phyloP scores from a whole-genome alignment of 1,140 invertebrate species.

The Zaprionus davidi region DNA sequence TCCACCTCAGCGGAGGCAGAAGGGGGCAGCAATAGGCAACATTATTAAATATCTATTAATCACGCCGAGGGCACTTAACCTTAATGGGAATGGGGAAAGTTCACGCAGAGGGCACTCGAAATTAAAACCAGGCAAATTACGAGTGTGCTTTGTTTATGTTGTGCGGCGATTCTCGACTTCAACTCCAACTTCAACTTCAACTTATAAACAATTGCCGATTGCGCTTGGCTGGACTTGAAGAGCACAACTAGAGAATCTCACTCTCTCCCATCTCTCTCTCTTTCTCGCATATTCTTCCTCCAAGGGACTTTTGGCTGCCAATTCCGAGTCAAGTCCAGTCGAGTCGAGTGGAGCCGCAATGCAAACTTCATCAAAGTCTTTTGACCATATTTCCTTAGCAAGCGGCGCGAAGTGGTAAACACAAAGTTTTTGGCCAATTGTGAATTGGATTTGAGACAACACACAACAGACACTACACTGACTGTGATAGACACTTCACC shows the following conservation, averaged over 20 bases:
- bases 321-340: slow-evolving; percentile 23
- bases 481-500: slow-evolving; percentile 19
- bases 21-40: not conserved
- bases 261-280: slow-evolving; percentile 23
- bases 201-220: slow-evolving; percentile 68
- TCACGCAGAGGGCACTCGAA: slow-evolving; percentile 36
- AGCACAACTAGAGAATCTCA: slow-evolving; percentile 52
- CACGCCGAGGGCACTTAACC: slow-evolving; percentile 31
- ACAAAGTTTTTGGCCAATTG: slow-evolving; percentile 69
- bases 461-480: slow-evolving; percentile 36
- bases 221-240: slow-evolving; percentile 35
- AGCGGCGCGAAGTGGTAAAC: slow-evolving; percentile 49
- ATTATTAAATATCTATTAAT: slow-evolving; percentile 70
- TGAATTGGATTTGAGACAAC: slow-evolving; percentile 60
- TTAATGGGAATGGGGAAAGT: slow-evolving; percentile 62
- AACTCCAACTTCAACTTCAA: slow-evolving; percentile 12
- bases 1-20: not conserved
- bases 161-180: slow-evolving; percentile 31
- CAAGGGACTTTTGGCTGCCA: slow-evolving; percentile 50
- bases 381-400: slow-evolving; percentile 65
- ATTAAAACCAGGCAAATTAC: slow-evolving; percentile 43
- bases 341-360: slow-evolving; percentile 23
- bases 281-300: not conserved
- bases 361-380: slow-evolving; percentile 66
- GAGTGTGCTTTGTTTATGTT: slow-evolving; percentile 56